These are phyloP conservation scores for Pseudolaguvia tuberculata DNA, from an alignment of 2,113 vertebrate genomes.

Conservation along the genomic window DNA sequence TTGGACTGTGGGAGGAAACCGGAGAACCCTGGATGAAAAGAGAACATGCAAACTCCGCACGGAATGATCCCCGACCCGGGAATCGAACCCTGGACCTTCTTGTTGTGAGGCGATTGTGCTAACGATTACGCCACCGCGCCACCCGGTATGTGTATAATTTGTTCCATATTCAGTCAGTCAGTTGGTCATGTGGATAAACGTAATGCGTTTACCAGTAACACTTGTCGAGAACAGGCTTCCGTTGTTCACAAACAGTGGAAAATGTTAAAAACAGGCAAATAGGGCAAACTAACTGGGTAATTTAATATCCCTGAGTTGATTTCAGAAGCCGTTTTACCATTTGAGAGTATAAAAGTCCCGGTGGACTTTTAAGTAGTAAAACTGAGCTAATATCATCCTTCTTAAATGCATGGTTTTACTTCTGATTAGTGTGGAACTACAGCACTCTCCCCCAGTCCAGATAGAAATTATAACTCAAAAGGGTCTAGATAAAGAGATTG, in stretches of 20 bases:
- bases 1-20: too few species aligned
- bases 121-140: too few species aligned
- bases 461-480: neutral
- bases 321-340: constrained; percentile 60
- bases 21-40: too few species aligned
- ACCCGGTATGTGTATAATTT: neutral
- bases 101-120: too few species aligned
- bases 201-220: constrained; percentile 61
- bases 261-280: constrained; percentile 58
- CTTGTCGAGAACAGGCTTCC: constrained; percentile 41
- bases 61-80: too few species aligned
- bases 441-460: neutral
- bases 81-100: too few species aligned
- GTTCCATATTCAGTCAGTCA: constrained; percentile 8
- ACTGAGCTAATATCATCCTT: constrained; percentile 28
- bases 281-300: constrained; percentile 50
- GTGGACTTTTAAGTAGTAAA: constrained; percentile 54
- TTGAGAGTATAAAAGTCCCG: constrained; percentile 51
- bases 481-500: neutral
- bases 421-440: constrained; percentile 22
- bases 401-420: constrained; percentile 16
- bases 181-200: constrained; percentile 49
- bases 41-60: too few species aligned
- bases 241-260: constrained; percentile 53
- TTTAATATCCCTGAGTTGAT: constrained; percentile 59